Conservation (phyloP, 2,888 invertebrate genomes). For the Cynaeus angustus region DNA sequence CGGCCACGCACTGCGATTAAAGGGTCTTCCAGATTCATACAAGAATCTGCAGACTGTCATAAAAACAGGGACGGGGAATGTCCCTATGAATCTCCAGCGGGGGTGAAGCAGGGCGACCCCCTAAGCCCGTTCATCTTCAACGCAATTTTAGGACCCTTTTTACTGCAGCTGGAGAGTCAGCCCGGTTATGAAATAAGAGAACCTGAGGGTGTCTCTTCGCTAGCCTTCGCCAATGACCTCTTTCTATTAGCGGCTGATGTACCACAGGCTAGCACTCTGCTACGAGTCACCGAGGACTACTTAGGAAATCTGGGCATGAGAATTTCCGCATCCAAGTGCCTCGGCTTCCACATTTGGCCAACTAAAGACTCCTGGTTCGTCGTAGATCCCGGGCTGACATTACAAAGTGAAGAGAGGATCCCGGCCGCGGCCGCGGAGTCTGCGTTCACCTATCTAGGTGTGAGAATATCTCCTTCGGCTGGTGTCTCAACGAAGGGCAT, state of each 20-base stretch:
- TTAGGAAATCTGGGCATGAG: constrained; percentile 59
- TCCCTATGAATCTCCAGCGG: constrained; percentile 61
- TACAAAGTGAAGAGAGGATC: constrained; percentile 53
- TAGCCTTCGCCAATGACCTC: constrained; percentile 69
- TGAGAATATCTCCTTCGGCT: constrained; percentile 61
- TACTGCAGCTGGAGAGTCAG: constrained; percentile 56
- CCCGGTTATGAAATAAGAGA: constrained; percentile 53
- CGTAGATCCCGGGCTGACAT: constrained; percentile 58
- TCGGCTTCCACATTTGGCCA: constrained; percentile 52
- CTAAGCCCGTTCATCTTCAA: constrained; percentile 68
- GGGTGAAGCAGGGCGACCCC: constrained; percentile 69
- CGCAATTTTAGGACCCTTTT: constrained; percentile 59
- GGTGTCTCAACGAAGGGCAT: constrained; percentile 53
- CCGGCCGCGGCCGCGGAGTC: constrained; percentile 52
- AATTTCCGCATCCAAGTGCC: constrained; percentile 47
- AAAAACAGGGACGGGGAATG: constrained; percentile 49
- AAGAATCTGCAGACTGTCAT: constrained; percentile 61
- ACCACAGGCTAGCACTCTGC: constrained; percentile 61
- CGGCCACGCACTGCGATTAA: constrained; percentile 61
- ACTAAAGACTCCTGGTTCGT: constrained; percentile 60
- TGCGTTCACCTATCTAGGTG: constrained; percentile 62
- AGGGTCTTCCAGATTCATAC: constrained; percentile 66
- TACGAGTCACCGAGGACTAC: constrained; percentile 55
- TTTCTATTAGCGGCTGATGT: constrained; percentile 61
- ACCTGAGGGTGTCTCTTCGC: constrained; percentile 55